A percentile compares a stretch with the other conserved stretches of the same genome.
Evolutionary conservation across 2,113 vertebrate genomes (phyloP).

Genomic region (Ctenomys sociabilis): DNA sequence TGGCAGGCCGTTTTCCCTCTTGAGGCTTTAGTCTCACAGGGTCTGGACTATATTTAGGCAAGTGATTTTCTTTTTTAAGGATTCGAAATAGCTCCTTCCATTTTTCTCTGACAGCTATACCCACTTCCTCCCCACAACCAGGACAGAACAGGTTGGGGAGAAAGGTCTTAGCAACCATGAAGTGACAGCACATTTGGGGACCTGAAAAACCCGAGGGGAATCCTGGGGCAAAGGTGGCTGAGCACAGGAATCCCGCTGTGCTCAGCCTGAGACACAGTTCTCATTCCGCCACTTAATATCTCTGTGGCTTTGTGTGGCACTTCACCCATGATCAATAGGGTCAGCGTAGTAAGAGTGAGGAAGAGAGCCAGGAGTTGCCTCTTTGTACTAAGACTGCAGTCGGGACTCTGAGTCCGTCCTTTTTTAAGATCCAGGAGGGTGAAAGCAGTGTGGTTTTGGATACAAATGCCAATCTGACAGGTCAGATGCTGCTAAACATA

Average conservation of each 20-base stretch:
- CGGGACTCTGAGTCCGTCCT: too few species aligned
- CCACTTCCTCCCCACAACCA: background rate
- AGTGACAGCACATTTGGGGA: background rate
- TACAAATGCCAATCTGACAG: background rate
- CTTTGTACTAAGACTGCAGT: background rate
- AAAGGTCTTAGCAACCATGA: background rate
- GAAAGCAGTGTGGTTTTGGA: background rate
- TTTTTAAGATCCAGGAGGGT: background rate
- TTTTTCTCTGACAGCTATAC: background rate
- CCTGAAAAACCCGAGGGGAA: background rate
- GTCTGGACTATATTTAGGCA: slow-evolving; percentile 48
- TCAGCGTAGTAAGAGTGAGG: accelerated
- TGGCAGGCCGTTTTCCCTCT: slow-evolving; percentile 6
- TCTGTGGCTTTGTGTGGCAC: too few species aligned
- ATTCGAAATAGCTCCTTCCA: slow-evolving; percentile 28
- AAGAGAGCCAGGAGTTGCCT: background rate
- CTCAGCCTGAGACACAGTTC: accelerated
- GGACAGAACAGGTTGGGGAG: background rate
- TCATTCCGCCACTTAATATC: background rate
- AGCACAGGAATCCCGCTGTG: background rate
- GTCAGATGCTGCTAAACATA: background rate
- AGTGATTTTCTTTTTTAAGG: slow-evolving; percentile 24
- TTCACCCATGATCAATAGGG: background rate
- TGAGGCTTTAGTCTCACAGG: background rate
- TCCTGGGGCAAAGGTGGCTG: too few species aligned